Evolutionary conservation across 2,888 invertebrate species (phyloP), one percentile per base, ranked within the genome.

Genomic region (Aphidoletes aphidimyza): DNA sequence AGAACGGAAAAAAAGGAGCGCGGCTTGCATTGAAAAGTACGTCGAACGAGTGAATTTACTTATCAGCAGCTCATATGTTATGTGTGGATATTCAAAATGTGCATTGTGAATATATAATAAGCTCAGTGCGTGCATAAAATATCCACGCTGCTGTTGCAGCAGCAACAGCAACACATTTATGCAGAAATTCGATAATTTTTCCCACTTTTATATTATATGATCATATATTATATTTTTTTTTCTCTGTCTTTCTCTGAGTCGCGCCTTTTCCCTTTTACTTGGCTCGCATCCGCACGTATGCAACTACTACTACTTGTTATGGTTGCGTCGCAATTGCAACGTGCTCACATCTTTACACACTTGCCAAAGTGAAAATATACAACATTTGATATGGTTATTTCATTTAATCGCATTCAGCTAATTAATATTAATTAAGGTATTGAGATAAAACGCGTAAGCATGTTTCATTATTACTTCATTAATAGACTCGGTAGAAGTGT

Each of bases 381-480:
- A 81, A 81, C 81, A 81, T 81, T 81, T 37, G 37, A 81, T 81
- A 81, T 81, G 81, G 81, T 81, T 36, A 81, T 81, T 81, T 81
- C 81, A n/a, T 81, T 81, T 81, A 81, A 81, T 81, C 36, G 37
- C 81, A 81, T 81, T 81, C 81, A 81, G 37, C 81, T 81, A 81
- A 81, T 81, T 81, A 81, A 81, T 81, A 81, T 81, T 81, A 81
- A 81, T 81, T 81, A 81, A 81, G 37, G 81, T 81, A 37, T 37
- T 81, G 81, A 81, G 81, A 81, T 81, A 81, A 81, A 81, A 81
- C 81, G 81, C 81, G 37, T 81, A 81, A 81, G 37, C 81, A 81
- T 81, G 81, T 81, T 81, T 37, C 81, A 81, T 81, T 81, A 81
- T 81, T 81, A 81, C 81, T 81, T 81, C 37, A 81, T 81, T 81